Base-by-base conservation (phyloP, 2,797 vertebrate genomes). In the Enteromius thamalakanensis region DNA sequence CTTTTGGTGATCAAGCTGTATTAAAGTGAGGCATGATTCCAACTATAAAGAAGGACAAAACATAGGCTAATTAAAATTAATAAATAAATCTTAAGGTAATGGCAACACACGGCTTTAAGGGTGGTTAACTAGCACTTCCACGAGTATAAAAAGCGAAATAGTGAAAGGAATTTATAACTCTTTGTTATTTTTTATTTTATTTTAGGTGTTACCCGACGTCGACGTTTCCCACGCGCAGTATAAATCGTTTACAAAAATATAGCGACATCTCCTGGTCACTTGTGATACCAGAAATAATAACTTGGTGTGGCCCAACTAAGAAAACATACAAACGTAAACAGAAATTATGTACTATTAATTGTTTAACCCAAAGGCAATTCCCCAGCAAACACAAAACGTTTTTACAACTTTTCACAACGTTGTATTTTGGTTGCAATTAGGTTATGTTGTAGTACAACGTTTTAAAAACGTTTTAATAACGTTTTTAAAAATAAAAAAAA, bases 241-340 rank as follows among this genome's bases (percentile, higher is more conserved):
- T 58, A 60, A 77, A 29, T n/a, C 51, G 7, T 71, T 32, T 60
- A n/a, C 12, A 34, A 34, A 64, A 26, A 23, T 64, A 62, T 21
- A 65, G 42, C 60, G 70, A 40, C 55, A 81, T 81, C 80, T 74
- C 60, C 29, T 81, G 80, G 40, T 11, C 29, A 23, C 2, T 64
- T 81, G 5, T 7, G 12, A 47, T n/a, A 71, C 3, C 37, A 42
- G 37, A 71, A 11, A n/a, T 9, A 79, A 55, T 49, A 10, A 53
- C 29, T 17, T 34, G 0, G 60, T 67, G 26, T 67, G 9, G 53
- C 40, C 23, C 34, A 14, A n/a, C 47, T 37, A 58, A 75, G 3
- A 23, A 3, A 55, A 55, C 64, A 58, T 42, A 69, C 4, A 40
- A 58, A 58, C 49, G 1, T 70, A 42, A 58, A 80, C 14, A 55